Base-by-base conservation (phyloP, 2,113 vertebrate species). In the Otis tarda region DNA sequence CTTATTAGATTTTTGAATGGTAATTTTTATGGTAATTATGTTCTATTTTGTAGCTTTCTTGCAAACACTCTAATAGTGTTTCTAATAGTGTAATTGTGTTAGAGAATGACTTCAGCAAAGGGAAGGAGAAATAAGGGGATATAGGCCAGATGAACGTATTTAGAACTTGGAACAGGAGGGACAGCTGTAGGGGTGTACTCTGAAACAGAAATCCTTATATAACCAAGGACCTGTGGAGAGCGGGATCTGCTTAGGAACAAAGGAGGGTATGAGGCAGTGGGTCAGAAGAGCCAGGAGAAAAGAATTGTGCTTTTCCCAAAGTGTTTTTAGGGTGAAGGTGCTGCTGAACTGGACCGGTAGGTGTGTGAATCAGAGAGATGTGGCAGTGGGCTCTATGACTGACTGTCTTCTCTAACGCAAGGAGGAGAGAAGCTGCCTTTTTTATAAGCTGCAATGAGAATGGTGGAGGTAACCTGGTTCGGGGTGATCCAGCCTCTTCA, bases 1-100 rank as follows among this genome's bases (percentile, higher is more conserved):
- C 82, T 90, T 90, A 83, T 88, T 94, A 90, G 59, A 91, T 85
- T 86, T 87, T 57, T 80, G 41, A 88, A 92, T 88, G 82, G 37
- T 37, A 37, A 37, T 37, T 37, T 85, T 57, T 65, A 65, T 77
- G 70, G 37, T 59, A 94, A 77, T 87, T 83, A 37, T 59, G 55
- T 73, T 79, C 57, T 80, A 35, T 83, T 94, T 85, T 0, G 0
- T 33, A 16, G 83, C 41, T 87, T 80, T 95, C 73, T 88, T 94
- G 59, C 35, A 53, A 87, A 53, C 22, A 68, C 56, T 76, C 15
- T 79, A 47, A 27, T 55, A 57, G 65, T 65, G 14, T 69, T 95
- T 87, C 45, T 90, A 76, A 67, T 50, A 55, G n/a, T 35, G 24
- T 61, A 65, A 79, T 81, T 57, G 33, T 60, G 28, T 68, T 87